A percentile compares a stretch with the other conserved stretches of the same genome.
Evolutionary conservation across 2,797 vertebrate genomes (phyloP).

Genomic region (Peromyscus aztecus): DNA sequence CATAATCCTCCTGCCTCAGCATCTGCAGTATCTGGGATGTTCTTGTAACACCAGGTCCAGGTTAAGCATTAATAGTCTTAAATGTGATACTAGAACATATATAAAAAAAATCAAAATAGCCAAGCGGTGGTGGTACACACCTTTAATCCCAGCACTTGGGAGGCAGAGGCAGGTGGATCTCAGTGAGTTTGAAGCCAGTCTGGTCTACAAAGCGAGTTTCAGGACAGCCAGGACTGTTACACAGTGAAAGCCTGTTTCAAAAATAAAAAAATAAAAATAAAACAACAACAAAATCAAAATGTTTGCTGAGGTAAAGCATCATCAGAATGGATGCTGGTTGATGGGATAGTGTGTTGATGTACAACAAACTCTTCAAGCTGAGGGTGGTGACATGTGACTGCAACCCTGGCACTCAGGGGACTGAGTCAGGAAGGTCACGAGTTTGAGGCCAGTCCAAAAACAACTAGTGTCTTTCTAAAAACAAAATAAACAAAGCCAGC

Average conservation of each 20-base stretch:
- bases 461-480: neutral
- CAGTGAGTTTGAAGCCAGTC: too few species aligned
- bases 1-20: neutral
- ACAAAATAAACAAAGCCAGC: neutral
- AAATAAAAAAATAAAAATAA: too few species aligned
- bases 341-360: neutral
- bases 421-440: neutral
- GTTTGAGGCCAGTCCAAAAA: neutral
- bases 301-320: neutral
- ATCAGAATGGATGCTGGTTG: neutral
- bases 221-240: too few species aligned
- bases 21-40: neutral
- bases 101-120: neutral
- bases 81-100: neutral
- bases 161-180: too few species aligned
- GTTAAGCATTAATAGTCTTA: neutral
- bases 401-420: neutral
- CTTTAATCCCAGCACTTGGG: too few species aligned
- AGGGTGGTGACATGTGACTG: too few species aligned
- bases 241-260: too few species aligned
- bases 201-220: too few species aligned
- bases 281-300: neutral
- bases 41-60: neutral
- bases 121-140: too few species aligned
- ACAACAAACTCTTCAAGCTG: neutral